Conservation (phyloP, 2,797 vertebrate genomes). For the Coranthus polyacanthus region DNA sequence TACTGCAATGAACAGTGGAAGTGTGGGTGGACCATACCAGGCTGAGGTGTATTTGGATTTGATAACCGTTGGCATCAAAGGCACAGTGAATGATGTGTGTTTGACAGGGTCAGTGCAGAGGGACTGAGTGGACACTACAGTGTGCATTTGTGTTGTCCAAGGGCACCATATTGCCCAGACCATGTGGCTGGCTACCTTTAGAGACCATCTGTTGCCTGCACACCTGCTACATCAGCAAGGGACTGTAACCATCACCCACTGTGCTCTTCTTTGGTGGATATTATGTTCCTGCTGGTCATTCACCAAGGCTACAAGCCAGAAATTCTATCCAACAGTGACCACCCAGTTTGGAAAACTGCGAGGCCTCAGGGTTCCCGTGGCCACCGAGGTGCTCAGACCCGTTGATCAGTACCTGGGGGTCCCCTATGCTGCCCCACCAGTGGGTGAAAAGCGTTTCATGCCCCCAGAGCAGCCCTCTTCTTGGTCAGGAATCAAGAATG, state of each 20-base stretch:
- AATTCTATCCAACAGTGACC: conserved; percentile 90
- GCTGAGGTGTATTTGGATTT: conserved; percentile 65
- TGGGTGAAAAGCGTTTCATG: conserved; percentile 91
- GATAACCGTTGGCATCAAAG: conserved; percentile 53
- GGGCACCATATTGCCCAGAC: conserved; percentile 71
- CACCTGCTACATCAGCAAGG: conserved; percentile 79
- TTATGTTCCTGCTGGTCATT: conserved; percentile 82
- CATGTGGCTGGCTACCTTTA: conserved; percentile 82
- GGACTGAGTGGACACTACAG: conserved; percentile 74
- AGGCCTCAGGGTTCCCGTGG: conserved; percentile 89
- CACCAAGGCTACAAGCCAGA: conserved; percentile 82
- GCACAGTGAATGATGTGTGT: conserved; percentile 74
- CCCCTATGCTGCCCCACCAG: conserved; percentile 90
- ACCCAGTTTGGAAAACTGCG: conserved; percentile 92
- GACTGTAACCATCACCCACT: conserved; percentile 80
- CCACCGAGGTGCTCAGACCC: conserved; percentile 88
- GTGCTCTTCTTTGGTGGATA: conserved; percentile 85
- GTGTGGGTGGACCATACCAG: conserved; percentile 50
- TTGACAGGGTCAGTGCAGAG: conserved; percentile 62
- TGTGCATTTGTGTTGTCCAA: conserved; percentile 72
- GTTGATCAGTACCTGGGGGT: conserved; percentile 92
- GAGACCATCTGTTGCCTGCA: conserved; percentile 82
- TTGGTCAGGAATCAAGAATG: conserved; percentile 91
- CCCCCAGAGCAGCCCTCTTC: conserved; percentile 91
- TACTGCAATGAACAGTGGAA: conserved; percentile 72